These are phyloP conservation scores for Aporophyla nigra DNA, from an alignment of 2,888 invertebrate genomes.

Conservation along the genomic window DNA sequence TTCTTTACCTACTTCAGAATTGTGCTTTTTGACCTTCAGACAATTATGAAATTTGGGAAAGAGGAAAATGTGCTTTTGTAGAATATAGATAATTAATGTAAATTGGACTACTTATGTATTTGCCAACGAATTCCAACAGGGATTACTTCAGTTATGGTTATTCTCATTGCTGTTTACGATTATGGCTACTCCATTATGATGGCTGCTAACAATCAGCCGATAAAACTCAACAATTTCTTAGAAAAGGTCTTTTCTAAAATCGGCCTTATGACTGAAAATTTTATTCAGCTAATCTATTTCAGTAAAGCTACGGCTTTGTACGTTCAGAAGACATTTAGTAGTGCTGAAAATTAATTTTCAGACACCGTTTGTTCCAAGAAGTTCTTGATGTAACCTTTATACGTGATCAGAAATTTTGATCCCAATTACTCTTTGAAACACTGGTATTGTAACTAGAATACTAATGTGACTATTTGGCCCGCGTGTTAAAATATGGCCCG, in stretches of 20 bases:
- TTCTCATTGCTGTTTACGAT: neutral
- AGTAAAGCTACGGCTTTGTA: no score
- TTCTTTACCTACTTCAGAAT: neutral
- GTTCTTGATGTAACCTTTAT: neutral
- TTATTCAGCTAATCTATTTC: neutral
- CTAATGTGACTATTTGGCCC: neutral
- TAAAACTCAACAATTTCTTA: neutral
- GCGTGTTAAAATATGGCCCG: no score
- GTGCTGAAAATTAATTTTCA: no score
- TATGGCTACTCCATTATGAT: neutral
- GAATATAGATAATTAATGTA: no score
- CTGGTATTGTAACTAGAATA: neutral
- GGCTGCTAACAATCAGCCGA: neutral
- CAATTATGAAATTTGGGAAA: neutral
- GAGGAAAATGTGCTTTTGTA: no score
- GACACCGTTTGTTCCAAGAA: neutral
- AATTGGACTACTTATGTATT: neutral
- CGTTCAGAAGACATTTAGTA: neutral
- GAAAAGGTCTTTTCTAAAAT: neutral
- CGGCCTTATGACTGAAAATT: neutral
- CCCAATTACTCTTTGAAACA: neutral
- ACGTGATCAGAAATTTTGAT: no score
- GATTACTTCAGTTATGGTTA: neutral
- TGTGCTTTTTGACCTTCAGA: constrained; percentile 6
- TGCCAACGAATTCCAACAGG: neutral